phyloP scores from a whole-genome alignment of 1,140 invertebrate species.

The Aphelenchoides besseyi region DNA sequence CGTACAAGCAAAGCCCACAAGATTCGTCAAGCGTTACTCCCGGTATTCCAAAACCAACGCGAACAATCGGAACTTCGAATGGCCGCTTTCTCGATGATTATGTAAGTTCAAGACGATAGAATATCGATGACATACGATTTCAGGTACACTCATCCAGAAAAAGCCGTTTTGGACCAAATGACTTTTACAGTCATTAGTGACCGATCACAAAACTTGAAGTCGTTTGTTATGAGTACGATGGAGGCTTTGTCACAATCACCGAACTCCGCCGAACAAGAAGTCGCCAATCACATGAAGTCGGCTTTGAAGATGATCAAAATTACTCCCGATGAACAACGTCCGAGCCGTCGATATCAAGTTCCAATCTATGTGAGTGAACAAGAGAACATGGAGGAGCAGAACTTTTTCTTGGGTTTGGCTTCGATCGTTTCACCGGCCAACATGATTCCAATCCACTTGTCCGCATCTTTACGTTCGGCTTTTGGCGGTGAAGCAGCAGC shows the following conservation, averaged over 20 bases:
- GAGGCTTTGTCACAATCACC: constrained; percentile 35
- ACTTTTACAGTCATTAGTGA: constrained; percentile 34
- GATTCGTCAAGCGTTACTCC: constrained; percentile 39
- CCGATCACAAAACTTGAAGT: constrained; percentile 39
- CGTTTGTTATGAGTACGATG: constrained; percentile 40
- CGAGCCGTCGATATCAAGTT: constrained; percentile 26
- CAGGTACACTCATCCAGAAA: constrained; percentile 21
- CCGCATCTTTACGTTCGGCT: constrained; percentile 26
- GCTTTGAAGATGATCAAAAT: constrained; percentile 40
- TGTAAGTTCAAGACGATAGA: constrained; percentile 7
- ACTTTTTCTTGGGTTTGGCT: constrained; percentile 39
- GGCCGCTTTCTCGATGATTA: constrained; percentile 46
- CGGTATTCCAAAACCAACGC: constrained; percentile 42
- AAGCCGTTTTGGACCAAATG: constrained; percentile 29
- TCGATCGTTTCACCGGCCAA: constrained; percentile 32
- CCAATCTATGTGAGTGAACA: constrained; percentile 35
- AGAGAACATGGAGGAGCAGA: constrained; percentile 22
- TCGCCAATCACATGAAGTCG: constrained; percentile 41
- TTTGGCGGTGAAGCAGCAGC: constrained; percentile 38
- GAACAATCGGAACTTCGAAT: constrained; percentile 49
- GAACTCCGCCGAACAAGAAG: constrained; percentile 33
- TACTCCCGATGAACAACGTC: constrained; percentile 18
- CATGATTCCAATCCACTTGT: constrained; percentile 34
- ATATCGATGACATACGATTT: not conserved
- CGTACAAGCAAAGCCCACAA: constrained; percentile 24